Base-by-base conservation (phyloP, 2,113 vertebrate genomes). In the Sinocyclocheilus maitianheensis region DNA sequence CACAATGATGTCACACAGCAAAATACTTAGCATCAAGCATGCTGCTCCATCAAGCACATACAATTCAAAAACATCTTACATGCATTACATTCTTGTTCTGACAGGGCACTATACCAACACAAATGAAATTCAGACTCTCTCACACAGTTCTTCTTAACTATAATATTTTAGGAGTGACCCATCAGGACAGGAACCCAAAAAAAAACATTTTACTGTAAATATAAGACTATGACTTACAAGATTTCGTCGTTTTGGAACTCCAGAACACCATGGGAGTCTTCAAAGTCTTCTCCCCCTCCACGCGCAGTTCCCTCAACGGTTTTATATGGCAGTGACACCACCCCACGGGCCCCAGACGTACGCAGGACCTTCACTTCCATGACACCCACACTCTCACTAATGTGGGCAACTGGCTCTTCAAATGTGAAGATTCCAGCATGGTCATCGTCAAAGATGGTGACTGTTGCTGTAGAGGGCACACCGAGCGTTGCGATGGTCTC, bases 191-290 rank as follows among this genome's bases (percentile, higher is more conserved):
- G 53, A 13, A 80, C 14, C 82, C n/a, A 10, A 3, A 18, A 20
- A 69, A 34, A 77, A 16, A 14, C 24, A 34, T 77, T 10, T 77
- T 43, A 60, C 30, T n/a, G 55, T 62, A 62, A 77, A 86, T 63
- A 67, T 4, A 34, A 67, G 74, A 55, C 5, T 40, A 3, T 75
- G 82, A 99, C 98, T 99, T 96, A 99, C 98, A 99, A 97, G 92
- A 99, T 99, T 91, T 99, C 98, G 8, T 99, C 98, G 0, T 99
- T 99, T 94, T 99, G 97, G 94, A 99, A 99, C 89, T 99, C 97
- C 71, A 99, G 95, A 89, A 98, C 91, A 72, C 98, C 98, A 0
- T 97, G 97, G 9, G 91, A 94, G 90, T 99, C 98, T 91, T 99
- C 98, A 1, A 99, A 99, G 93, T 99, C 98, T 90, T 99, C 98